These are phyloP conservation scores for Ricordea florida DNA, from an alignment of 92 coral and sea anemone genomes.

Conservation along the genomic window DNA sequence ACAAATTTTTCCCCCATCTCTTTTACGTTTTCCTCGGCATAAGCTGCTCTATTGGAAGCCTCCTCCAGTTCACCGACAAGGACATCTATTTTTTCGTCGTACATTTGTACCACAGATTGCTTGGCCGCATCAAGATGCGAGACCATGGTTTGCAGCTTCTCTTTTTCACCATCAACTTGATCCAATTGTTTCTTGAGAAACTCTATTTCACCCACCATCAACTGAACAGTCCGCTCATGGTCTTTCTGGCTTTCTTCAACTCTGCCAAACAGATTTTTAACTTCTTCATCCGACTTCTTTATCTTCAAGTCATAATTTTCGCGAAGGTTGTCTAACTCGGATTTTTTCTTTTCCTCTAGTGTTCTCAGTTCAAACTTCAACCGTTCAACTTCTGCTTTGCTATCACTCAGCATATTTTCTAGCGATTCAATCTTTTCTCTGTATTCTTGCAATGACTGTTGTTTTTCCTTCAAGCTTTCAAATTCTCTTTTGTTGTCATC, in stretches of 20 bases:
- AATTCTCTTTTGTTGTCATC: constrained; percentile 3
- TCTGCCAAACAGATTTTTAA: constrained; percentile 10
- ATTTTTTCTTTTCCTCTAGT: constrained; percentile 37
- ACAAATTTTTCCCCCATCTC: constrained; percentile 31
- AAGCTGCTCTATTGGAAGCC: constrained; percentile 48
- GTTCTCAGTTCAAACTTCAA: constrained; percentile 35
- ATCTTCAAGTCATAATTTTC: constrained; percentile 10
- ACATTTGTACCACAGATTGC: constrained; percentile 81
- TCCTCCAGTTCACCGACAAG: constrained; percentile 75
- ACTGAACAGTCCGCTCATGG: constrained; percentile 17
- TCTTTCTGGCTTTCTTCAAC: constrained; percentile 41
- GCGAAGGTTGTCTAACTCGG: background rate
- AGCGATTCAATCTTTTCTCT: constrained; percentile 35
- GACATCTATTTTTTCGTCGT: constrained; percentile 77
- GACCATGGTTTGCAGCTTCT: constrained; percentile 63
- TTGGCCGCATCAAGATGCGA: constrained; percentile 78
- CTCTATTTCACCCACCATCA: constrained; percentile 43
- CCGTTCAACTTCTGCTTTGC: constrained; percentile 8
- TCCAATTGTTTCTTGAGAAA: constrained; percentile 42
- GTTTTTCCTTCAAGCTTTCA: constrained; percentile 16
- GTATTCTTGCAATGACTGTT: constrained; percentile 12
- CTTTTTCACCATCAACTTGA: constrained; percentile 43
- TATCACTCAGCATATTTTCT: constrained; percentile 27
- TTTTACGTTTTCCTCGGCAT: constrained; percentile 39
- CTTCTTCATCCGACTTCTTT: constrained; percentile 27